Evolutionary conservation across 2,113 vertebrate genomes (phyloP).

Genomic region (Corythornis madagascariensis): DNA sequence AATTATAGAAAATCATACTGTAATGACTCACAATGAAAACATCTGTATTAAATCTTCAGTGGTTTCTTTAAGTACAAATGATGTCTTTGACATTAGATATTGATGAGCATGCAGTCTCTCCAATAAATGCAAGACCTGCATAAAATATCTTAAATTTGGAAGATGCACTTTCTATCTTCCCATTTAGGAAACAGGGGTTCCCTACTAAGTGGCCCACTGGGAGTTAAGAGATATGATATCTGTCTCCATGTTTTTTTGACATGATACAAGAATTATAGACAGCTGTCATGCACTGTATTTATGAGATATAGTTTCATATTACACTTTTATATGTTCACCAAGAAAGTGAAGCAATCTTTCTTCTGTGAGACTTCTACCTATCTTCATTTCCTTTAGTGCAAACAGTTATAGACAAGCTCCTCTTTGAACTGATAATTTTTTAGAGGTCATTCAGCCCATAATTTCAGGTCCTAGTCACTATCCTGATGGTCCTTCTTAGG

Average conservation of each 20-base stretch:
- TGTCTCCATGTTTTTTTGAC: conserved; percentile 6
- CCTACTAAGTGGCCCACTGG: background rate
- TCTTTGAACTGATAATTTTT: conserved; percentile 70
- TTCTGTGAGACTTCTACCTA: conserved; percentile 3
- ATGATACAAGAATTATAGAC: conserved; percentile 40
- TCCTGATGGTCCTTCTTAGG: conserved; percentile 76
- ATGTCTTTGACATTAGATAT: conserved; percentile 29
- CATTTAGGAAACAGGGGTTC: background rate
- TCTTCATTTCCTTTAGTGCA: conserved; percentile 63
- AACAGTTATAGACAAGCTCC: conserved; percentile 68
- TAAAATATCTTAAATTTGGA: conserved; percentile 15
- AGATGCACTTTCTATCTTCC: background rate
- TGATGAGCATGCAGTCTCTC: conserved; percentile 8
- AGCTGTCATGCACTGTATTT: background rate
- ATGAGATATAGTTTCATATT: conserved; percentile 9
- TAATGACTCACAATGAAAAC: conserved; percentile 35
- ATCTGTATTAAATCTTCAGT: conserved; percentile 24
- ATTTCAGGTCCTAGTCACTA: conserved; percentile 71
- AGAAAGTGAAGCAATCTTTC: conserved; percentile 50
- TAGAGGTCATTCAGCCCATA: conserved; percentile 76
- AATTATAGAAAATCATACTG: background rate
- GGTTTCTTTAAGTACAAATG: background rate
- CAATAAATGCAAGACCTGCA: background rate
- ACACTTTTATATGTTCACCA: background rate
- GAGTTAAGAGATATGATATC: background rate